Conservation (phyloP, 2,888 invertebrate species). For the Dasypogon diadema region DNA sequence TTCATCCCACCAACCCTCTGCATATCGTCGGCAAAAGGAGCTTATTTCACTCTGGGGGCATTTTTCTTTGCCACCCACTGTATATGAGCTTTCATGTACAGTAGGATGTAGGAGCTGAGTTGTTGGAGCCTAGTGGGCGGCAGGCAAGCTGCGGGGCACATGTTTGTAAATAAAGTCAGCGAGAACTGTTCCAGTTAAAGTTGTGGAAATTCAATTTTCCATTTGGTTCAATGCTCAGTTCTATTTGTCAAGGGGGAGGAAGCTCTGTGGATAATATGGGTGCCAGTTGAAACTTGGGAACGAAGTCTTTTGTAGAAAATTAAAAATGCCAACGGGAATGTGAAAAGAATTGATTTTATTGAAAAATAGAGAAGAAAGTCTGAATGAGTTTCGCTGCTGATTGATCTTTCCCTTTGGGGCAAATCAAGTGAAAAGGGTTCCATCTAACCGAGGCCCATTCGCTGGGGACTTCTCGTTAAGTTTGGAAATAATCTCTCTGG, state of each 20-base stretch:
- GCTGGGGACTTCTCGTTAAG: not conserved
- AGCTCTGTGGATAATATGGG: not conserved
- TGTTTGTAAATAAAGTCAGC: slow-evolving; percentile 49
- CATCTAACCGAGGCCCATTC: not conserved
- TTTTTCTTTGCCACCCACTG: not conserved
- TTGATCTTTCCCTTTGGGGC: slow-evolving; percentile 23
- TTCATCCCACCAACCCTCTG: slow-evolving; percentile 7
- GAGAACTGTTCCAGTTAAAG: slow-evolving; percentile 42
- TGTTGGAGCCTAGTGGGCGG: not conserved
- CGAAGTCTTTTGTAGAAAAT: slow-evolving; percentile 38
- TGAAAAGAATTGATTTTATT: slow-evolving; percentile 46
- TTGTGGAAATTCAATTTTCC: slow-evolving; percentile 48
- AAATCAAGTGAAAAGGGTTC: slow-evolving; percentile 46
- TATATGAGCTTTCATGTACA: not conserved
- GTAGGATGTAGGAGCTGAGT: not conserved
- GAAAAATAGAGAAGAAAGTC: slow-evolving; percentile 5
- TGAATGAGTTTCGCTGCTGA: slow-evolving; percentile 43
- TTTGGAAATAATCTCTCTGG: slow-evolving; percentile 8
- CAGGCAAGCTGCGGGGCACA: slow-evolving; percentile 7
- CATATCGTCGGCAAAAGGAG: slow-evolving; percentile 32
- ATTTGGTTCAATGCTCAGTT: slow-evolving; percentile 35
- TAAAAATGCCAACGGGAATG: slow-evolving; percentile 49
- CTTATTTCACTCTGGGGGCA: slow-evolving; percentile 20
- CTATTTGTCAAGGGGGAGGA: slow-evolving; percentile 5
- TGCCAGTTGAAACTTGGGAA: slow-evolving; percentile 20